Percentiles rank a stretch among this genome's conserved stretches.
These are phyloP conservation scores for Numenius arquata DNA, from an alignment of 2,113 vertebrate species.

Conservation along the genomic window DNA sequence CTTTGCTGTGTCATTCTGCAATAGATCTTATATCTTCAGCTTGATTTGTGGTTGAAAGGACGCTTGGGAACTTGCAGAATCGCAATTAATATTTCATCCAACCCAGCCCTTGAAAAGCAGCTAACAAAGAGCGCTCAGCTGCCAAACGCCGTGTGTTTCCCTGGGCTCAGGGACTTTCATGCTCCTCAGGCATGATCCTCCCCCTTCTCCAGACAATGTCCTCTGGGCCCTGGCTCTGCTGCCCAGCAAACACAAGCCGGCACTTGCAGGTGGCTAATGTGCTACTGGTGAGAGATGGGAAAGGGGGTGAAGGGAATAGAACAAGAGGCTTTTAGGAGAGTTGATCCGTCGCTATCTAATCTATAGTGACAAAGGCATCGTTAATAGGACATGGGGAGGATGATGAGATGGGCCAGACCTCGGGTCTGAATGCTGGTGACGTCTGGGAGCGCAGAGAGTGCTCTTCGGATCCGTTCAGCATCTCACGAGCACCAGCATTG, in stretches of 20 bases:
- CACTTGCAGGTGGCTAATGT: not conserved
- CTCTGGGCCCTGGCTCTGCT: rapidly evolving
- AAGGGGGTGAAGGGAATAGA: not conserved
- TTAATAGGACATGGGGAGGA: not conserved
- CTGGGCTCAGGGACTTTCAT: not conserved
- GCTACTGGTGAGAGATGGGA: not conserved
- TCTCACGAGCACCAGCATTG: not conserved
- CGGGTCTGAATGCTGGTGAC: rapidly evolving
- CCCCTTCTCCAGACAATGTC: not conserved
- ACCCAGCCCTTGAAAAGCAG: not conserved
- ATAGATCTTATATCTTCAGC: not conserved
- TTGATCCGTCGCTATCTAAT: not conserved
- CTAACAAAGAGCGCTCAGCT: not conserved
- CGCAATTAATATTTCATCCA: not conserved
- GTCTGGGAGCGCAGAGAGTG: not conserved
- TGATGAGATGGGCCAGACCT: not conserved
- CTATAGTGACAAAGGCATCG: not conserved
- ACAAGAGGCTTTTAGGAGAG: not conserved
- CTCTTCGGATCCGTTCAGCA: not conserved
- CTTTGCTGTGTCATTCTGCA: not conserved
- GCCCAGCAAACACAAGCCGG: not conserved
- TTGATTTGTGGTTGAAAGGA: not conserved
- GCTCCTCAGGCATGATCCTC: not conserved
- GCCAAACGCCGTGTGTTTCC: rapidly evolving
- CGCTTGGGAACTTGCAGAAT: not conserved